Evolutionary conservation across 2,113 vertebrate genomes (phyloP).

Genomic region (Hirundichthys speculiger): DNA sequence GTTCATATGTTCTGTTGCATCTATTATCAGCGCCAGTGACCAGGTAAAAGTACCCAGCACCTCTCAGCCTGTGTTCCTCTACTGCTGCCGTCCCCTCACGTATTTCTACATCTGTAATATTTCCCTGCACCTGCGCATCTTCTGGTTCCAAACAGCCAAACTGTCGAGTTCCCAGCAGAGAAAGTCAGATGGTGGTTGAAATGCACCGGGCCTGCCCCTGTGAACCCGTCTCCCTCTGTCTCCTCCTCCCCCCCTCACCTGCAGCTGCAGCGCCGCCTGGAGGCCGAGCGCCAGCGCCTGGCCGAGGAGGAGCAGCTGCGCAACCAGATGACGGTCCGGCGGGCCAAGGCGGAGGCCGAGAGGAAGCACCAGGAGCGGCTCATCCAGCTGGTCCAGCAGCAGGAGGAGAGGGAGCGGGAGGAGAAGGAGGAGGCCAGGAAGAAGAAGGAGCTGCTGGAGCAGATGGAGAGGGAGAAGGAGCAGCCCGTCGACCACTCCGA

Average conservation of each 20-base stretch:
- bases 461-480: constrained; percentile 91
- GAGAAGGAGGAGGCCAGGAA: constrained; percentile 88
- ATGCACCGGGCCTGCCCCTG: constrained; percentile 6
- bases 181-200: neutral
- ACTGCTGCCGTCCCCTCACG: too few relatives aligned
- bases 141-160: too few relatives aligned
- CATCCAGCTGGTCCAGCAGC: constrained; percentile 88
- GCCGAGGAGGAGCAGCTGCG: constrained; percentile 90
- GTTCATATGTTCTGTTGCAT: too few relatives aligned
- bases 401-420: constrained; percentile 88
- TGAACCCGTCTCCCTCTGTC: constrained; percentile 27
- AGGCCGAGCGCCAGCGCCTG: constrained; percentile 90
- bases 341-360: constrained; percentile 93
- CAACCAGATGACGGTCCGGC: constrained; percentile 95
- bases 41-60: too few relatives aligned
- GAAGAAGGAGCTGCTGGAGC: constrained; percentile 94
- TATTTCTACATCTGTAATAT: neutral
- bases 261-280: constrained; percentile 87
- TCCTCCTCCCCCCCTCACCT: neutral
- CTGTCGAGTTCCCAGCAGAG: too few relatives aligned
- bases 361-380: constrained; percentile 94
- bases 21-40: too few relatives aligned
- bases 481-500: constrained; percentile 95
- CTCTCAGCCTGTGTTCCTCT: too few relatives aligned
- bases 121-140: neutral